Percentiles rank a stretch among this genome's conserved stretches.
Conservation (phyloP, 2,113 vertebrate species). For the Pitta sordida region DNA sequence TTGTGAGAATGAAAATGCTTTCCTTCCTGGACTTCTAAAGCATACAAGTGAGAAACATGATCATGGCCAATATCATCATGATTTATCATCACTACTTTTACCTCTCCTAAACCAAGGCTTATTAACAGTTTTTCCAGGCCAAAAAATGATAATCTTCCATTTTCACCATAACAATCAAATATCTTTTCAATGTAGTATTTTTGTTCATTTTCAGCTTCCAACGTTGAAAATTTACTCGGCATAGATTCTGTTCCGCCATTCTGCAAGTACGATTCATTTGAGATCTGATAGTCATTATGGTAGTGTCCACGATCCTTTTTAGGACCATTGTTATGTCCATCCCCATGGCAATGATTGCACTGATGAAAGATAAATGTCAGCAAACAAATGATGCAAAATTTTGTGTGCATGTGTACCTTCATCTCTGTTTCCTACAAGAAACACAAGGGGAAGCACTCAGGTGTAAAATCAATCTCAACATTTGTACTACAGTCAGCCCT, state of each 20-base stretch:
- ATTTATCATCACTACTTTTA: slow-evolving; percentile 85
- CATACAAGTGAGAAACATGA: slow-evolving; percentile 89
- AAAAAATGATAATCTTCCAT: slow-evolving; percentile 86
- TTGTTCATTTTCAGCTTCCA: slow-evolving; percentile 83
- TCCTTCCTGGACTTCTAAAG: slow-evolving; percentile 86
- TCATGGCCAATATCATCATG: slow-evolving; percentile 93
- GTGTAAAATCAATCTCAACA: neutral
- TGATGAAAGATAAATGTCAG: slow-evolving; percentile 93
- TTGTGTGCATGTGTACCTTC: slow-evolving; percentile 93
- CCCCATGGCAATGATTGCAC: slow-evolving; percentile 86
- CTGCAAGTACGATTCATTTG: slow-evolving; percentile 77
- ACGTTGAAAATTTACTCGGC: slow-evolving; percentile 62
- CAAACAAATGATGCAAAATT: slow-evolving; percentile 96
- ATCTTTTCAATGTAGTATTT: slow-evolving; percentile 91
- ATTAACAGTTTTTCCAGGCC: slow-evolving; percentile 90
- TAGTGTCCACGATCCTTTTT: slow-evolving; percentile 56
- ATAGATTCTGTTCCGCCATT: slow-evolving; percentile 54
- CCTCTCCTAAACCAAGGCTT: slow-evolving; percentile 90
- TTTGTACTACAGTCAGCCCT: no score
- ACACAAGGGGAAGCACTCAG: slow-evolving; percentile 8
- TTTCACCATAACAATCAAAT: slow-evolving; percentile 88
- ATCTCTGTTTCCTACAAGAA: slow-evolving; percentile 77
- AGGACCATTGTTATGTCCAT: slow-evolving; percentile 69
- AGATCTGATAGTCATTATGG: slow-evolving; percentile 84
- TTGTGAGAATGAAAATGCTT: slow-evolving; percentile 78